Percentiles rank a stretch among this genome's conserved stretches.
phyloP scores from a whole-genome alignment of 2,888 invertebrate genomes.

The Drosophila parthenogenetica region DNA sequence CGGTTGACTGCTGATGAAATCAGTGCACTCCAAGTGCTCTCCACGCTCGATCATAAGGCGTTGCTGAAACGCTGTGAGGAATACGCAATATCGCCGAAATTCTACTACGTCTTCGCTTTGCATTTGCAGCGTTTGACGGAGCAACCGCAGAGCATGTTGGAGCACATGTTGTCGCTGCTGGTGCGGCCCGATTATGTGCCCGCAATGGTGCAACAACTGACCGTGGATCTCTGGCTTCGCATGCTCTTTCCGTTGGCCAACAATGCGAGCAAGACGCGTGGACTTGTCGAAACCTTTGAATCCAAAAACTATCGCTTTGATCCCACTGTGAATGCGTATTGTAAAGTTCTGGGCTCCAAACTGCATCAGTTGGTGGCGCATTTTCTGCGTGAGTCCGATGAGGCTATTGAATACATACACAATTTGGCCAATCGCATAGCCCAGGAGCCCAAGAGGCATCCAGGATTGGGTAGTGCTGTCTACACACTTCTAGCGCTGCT shows the following conservation, averaged over 20 bases:
- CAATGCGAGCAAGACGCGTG: neutral
- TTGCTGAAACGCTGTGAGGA: slow-evolving; percentile 46
- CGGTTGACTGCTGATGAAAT: neutral
- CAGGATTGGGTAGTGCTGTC: slow-evolving; percentile 65
- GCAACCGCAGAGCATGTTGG: slow-evolving; percentile 54
- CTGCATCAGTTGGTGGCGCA: slow-evolving; percentile 44
- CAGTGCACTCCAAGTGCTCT: neutral
- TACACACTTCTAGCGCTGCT: slow-evolving; percentile 73
- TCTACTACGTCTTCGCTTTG: slow-evolving; percentile 71
- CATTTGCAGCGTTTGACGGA: slow-evolving; percentile 74
- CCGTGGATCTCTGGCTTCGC: slow-evolving; percentile 76
- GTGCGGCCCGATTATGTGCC: slow-evolving; percentile 37
- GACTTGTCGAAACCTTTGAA: slow-evolving; percentile 45
- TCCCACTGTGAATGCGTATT: slow-evolving; percentile 59
- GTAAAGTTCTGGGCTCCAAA: slow-evolving; percentile 44
- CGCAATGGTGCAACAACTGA: slow-evolving; percentile 57
- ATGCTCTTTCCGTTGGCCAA: slow-evolving; percentile 49
- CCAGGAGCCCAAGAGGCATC: slow-evolving; percentile 54
- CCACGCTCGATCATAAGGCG: slow-evolving; percentile 8
- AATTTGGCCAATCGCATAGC: slow-evolving; percentile 30
- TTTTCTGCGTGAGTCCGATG: slow-evolving; percentile 33
- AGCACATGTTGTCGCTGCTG: slow-evolving; percentile 59
- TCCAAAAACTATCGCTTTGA: slow-evolving; percentile 69
- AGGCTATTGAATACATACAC: slow-evolving; percentile 10
- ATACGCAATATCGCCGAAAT: slow-evolving; percentile 74